Evolutionary conservation across 1,140 invertebrate genomes (phyloP), one percentile per base, ranked within the genome.

Genomic region (Penaeus japonicus): DNA sequence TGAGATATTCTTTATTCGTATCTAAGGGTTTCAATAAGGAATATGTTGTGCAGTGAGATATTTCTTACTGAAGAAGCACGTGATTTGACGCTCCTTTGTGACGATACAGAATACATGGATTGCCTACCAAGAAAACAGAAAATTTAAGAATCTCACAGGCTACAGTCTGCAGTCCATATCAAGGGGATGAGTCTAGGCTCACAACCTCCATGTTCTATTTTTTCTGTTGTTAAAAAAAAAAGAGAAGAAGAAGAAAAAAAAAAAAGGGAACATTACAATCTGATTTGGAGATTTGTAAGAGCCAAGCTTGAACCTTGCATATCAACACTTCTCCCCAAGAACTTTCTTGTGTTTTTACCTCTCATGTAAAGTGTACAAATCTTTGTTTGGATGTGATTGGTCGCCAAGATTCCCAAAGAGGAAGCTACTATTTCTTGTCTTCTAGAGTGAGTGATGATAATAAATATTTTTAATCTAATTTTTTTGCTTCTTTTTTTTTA

Each of bases 371-470:
- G 84, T 85, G 84, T 85, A 85, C 84, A 85, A 85, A 85, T 85
- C 84, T 85, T 85, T 85, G 84, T 85, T 85, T 85, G 84, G 84
- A 85, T 85, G 84, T 85, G 84, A 84, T 85, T 78, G 84, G 84
- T 85, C 73, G 73, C 73, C 73, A 78, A 85, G 84, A 85, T 85
- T 85, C 78, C 73, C 84, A 53, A 55, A 78, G 54, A 78, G 84
- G 84, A 85, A 85, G 84, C 84, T 85, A 85, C 84, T 84, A 85
- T 85, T 85, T 85, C 84, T 78, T 85, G 84, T 85, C 84, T 85
- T 85, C 73, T 85, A 85, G 84, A 85, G 84, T 59, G 84, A 85
- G 84, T 85, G 84, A 75, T 85, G 84, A 85, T 84, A 84, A 84
- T 85, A 85, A 85, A 85, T 85, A 85, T 85, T 85, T 85, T 85